A percentile compares a stretch with the other conserved stretches of the same genome.
These are phyloP conservation scores for Agrochola circellaris DNA, from an alignment of 2,888 invertebrate species.

Conservation along the genomic window DNA sequence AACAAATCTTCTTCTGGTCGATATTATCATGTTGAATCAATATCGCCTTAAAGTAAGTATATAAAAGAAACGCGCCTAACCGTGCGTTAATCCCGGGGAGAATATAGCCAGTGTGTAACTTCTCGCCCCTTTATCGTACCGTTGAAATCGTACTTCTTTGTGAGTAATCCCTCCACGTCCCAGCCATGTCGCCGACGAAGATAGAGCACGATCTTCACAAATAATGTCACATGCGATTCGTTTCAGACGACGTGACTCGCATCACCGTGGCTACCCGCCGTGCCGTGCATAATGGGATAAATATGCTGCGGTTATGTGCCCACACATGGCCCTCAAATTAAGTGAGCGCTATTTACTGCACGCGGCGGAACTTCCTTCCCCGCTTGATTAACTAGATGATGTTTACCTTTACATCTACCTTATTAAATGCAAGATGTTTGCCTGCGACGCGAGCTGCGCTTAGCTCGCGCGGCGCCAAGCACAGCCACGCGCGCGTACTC, in stretches of 20 bases:
- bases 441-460: constrained; percentile 52
- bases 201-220: constrained; percentile 91
- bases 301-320: constrained; percentile 89
- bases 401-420: constrained; percentile 79
- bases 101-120: constrained; percentile 86
- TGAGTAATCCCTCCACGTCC: constrained; percentile 90
- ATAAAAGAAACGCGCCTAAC: constrained; percentile 80
- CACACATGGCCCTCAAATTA: constrained; percentile 90
- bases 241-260: constrained; percentile 90
- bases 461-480: constrained; percentile 26
- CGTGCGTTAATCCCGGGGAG: constrained; percentile 86
- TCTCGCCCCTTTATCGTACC: constrained; percentile 89
- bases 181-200: constrained; percentile 90
- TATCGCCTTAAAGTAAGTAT: constrained; percentile 60
- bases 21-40: constrained; percentile 57
- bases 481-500: neutral
- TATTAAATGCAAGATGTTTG: constrained; percentile 77
- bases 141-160: constrained; percentile 90
- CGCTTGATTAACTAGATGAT: constrained; percentile 87
- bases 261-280: constrained; percentile 85
- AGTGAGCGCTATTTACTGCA: constrained; percentile 88
- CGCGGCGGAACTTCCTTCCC: constrained; percentile 84
- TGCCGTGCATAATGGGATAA: constrained; percentile 90
- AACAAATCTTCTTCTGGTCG: neutral
- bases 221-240: constrained; percentile 91